Evolutionary conservation across 2,113 vertebrate genomes (phyloP).

Genomic region (Pongo abelii): DNA sequence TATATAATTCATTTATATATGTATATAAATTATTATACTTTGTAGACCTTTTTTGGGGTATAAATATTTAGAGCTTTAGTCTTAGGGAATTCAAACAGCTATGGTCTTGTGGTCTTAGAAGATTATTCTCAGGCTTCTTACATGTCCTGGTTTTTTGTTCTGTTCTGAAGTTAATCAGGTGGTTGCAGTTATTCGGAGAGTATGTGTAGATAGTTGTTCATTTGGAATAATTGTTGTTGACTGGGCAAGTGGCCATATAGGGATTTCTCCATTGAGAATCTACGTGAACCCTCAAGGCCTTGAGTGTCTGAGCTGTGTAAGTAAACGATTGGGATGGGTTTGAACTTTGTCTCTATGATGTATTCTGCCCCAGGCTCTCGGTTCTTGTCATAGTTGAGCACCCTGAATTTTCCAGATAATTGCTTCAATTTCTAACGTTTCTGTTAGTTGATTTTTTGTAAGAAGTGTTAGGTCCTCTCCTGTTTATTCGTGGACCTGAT

Average conservation of each 20-base stretch:
- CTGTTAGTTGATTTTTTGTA: background rate
- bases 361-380: background rate
- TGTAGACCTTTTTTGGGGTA: background rate
- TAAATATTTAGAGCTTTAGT: background rate
- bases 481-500: background rate
- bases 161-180: background rate
- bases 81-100: background rate
- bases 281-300: background rate
- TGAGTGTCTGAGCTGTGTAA: background rate
- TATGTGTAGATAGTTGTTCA: background rate
- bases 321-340: background rate
- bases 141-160: constrained; percentile 3
- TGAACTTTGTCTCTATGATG: background rate
- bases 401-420: constrained; percentile 4
- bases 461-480: background rate
- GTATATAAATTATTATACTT: background rate
- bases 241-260: background rate
- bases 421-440: background rate
- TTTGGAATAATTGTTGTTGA: background rate
- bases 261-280: background rate
- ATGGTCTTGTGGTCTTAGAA: background rate
- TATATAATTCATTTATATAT: background rate
- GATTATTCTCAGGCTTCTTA: constrained; percentile 23
- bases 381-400: background rate
- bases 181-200: background rate